These are phyloP conservation scores for Silurus aristotelis DNA, from an alignment of 2,797 vertebrate genomes.

Conservation along the genomic window DNA sequence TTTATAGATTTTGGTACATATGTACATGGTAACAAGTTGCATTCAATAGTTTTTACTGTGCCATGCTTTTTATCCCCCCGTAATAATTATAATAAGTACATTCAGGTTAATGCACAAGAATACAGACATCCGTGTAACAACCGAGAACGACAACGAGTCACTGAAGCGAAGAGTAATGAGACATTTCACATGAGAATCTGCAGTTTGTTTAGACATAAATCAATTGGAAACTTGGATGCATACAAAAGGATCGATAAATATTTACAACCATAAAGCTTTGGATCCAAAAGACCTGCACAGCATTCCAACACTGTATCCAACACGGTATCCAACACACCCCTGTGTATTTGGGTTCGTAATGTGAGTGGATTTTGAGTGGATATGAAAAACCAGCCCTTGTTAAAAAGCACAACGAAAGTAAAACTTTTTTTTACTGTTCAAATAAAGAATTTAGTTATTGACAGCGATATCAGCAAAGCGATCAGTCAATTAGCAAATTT, in stretches of 20 bases:
- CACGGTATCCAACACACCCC: background rate
- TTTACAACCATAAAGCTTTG: conserved; percentile 29
- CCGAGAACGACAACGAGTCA: conserved; percentile 55
- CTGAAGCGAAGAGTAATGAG: conserved; percentile 53
- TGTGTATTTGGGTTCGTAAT: background rate
- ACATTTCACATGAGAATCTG: conserved; percentile 40
- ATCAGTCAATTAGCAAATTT: too few relatives aligned
- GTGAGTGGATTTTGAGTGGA: background rate
- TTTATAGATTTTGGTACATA: conserved; percentile 86
- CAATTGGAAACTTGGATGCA: background rate
- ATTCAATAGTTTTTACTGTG: conserved; percentile 63
- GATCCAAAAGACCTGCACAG: conserved; percentile 10
- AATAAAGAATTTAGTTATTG: background rate
- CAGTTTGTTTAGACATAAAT: conserved; percentile 17
- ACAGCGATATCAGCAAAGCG: background rate
- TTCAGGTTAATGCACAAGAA: conserved; percentile 62
- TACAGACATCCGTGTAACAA: conserved; percentile 60
- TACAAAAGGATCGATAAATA: conserved; percentile 14
- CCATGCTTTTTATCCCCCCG: conserved; percentile 69
- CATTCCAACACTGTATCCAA: background rate
- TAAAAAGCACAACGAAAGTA: background rate
- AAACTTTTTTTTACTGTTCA: background rate
- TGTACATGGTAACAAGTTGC: conserved; percentile 80
- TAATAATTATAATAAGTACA: conserved; percentile 61
- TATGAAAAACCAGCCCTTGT: conserved; percentile 7